phyloP scores from a whole-genome alignment of 2,113 vertebrate genomes.

The Myocastor coypus region DNA sequence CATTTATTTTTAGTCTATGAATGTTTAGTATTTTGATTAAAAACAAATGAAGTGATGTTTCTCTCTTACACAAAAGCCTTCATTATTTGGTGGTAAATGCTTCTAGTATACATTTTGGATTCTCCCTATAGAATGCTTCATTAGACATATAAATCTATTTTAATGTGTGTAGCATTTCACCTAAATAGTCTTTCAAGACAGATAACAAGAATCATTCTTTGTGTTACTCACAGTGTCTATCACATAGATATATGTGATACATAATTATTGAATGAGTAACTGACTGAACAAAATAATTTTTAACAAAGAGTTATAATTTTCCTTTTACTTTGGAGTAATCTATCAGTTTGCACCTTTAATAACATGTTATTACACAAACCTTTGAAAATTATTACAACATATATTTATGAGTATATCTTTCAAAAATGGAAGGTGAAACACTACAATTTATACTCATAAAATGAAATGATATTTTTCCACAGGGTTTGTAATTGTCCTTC shows the following conservation, averaged over 20 bases:
- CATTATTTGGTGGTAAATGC: background rate
- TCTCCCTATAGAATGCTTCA: background rate
- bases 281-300: background rate
- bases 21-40: background rate
- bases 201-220: background rate
- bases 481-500: conserved; percentile 1
- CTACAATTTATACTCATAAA: background rate
- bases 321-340: background rate
- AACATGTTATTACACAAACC: background rate
- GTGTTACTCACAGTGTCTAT: background rate
- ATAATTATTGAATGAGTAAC: background rate
- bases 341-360: background rate
- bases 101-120: background rate
- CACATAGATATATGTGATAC: background rate
- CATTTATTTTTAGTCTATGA: background rate
- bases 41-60: background rate
- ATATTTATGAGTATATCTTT: background rate
- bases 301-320: background rate
- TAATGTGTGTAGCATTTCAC: background rate
- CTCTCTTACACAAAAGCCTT: background rate
- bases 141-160: background rate
- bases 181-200: background rate
- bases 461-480: background rate
- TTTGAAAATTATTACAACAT: conserved; percentile 41
- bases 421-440: background rate